Percentiles rank a stretch among this genome's conserved stretches.
Conservation (phyloP, 37 sponge, comb jelly and placozoan genomes). For the Chondrosia reniformis region DNA sequence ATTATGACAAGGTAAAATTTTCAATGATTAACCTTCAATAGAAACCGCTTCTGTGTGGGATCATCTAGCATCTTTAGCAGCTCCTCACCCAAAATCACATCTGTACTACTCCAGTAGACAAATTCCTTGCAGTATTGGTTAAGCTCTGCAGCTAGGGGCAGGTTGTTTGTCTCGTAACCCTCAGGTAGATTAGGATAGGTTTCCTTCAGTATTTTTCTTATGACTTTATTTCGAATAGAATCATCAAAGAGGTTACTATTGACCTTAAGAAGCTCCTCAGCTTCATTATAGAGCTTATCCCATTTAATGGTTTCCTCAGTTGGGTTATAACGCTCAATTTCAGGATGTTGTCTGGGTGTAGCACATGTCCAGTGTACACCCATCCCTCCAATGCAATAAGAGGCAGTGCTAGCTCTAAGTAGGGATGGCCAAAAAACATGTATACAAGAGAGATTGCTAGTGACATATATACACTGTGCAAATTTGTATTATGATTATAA, state of each 20-base stretch:
- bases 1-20: background rate
- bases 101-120: slow-evolving; percentile 34
- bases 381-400: slow-evolving; percentile 59
- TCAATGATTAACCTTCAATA: background rate
- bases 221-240: slow-evolving; percentile 34
- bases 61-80: slow-evolving; percentile 21
- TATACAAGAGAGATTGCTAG: too few species aligned
- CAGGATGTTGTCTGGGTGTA: slow-evolving; percentile 23
- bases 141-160: slow-evolving; percentile 33
- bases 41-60: background rate
- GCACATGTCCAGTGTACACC: slow-evolving; percentile 41
- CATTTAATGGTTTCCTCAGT: slow-evolving; percentile 17
- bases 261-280: slow-evolving; percentile 27
- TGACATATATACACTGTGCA: too few species aligned
- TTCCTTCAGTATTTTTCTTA: slow-evolving; percentile 10
- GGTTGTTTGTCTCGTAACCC: background rate
- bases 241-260: slow-evolving; percentile 33
- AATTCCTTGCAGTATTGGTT: background rate
- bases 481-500: too few species aligned
- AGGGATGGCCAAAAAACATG: too few species aligned
- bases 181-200: slow-evolving; percentile 14
- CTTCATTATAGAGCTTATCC: slow-evolving; percentile 32
- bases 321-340: slow-evolving; percentile 18
- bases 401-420: slow-evolving; percentile 29
- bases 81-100: slow-evolving; percentile 40